Base-by-base conservation (phyloP, 2,888 invertebrate genomes). In the Lysandra coridon region DNA sequence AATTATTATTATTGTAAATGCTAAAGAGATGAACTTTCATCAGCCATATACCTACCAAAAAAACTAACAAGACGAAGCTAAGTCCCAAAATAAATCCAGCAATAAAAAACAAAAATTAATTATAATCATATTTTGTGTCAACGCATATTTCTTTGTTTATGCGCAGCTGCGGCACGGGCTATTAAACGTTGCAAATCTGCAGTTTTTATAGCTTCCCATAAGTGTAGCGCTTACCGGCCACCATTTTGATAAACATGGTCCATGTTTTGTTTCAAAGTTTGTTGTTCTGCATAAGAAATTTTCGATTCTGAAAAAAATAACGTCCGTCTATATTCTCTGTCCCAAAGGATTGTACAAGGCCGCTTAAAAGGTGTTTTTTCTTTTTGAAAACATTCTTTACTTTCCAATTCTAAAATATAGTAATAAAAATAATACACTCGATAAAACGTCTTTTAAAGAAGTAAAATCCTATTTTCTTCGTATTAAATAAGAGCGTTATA, bases 221-320 rank as follows among this genome's bases (percentile, higher is more conserved):
- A 85, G 84, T 80, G 83, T 83, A 87, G 89, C 83, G 85, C 83
- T 81, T 86, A 83, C 86, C 85, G 84, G 85, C 81, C 84, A 82
- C 82, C 79, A 83, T 84, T 86, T 84, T 84, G 84, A 87, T 90
- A 91, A 90, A 91, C 90, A 90, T 85, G 83, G 83, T 23, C 23
- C 23, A 82, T 79, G 82, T 84, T 83, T 75, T 75, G 75, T 49
- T 75, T 75, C 10, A 80, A 85, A 69, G 80, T 83, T 83, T 84
- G 80, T 82, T 80, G 30, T 37, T 33, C 69, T 12, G 69, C 37
- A 14, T 33, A 1, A 14, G 60, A 62, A n/a, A n/a, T n/a, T 53
- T 53, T 53, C 4, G 2, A 2, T 53, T 53, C 10, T 0, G 53
- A 53, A 53, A 53, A 40, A 40, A 37, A 37, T 37, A 37, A 40